phyloP scores from a whole-genome alignment of 2,113 vertebrate species.

The Phoxinus phoxinus region DNA sequence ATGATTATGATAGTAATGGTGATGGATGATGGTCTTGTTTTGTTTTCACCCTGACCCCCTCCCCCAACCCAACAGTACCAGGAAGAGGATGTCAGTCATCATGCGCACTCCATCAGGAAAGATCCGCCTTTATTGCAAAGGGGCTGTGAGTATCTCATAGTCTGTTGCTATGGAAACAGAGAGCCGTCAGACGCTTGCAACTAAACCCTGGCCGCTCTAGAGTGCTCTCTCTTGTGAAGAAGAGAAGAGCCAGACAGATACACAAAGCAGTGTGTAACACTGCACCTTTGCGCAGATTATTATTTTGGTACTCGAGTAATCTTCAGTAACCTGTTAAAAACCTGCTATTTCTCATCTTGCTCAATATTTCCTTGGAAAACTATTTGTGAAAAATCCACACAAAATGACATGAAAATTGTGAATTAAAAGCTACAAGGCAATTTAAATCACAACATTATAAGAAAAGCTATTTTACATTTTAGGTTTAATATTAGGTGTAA shows the following conservation, averaged over 20 bases:
- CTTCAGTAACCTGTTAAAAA: no score
- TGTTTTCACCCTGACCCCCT: constrained; percentile 49
- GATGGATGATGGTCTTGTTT: constrained; percentile 2
- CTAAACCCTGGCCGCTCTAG: constrained; percentile 15
- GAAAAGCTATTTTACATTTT: no score
- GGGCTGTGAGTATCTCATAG: constrained; percentile 88
- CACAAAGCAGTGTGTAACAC: constrained; percentile 1
- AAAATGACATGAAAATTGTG: no score
- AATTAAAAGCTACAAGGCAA: no score
- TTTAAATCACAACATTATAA: no score
- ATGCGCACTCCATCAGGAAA: constrained; percentile 95
- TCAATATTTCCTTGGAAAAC: no score
- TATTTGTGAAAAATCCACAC: no score
- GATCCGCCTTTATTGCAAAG: constrained; percentile 98
- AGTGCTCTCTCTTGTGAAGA: constrained; percentile 4
- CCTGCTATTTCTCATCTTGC: no score
- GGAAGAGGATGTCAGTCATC: constrained; percentile 99
- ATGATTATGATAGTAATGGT: neutral
- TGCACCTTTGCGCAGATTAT: neutral
- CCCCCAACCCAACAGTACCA: constrained; percentile 74
- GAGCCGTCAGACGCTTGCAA: constrained; percentile 60
- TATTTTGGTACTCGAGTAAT: neutral
- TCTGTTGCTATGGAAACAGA: constrained; percentile 75
- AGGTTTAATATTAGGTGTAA: no score
- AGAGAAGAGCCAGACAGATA: neutral